Conservation (phyloP, 2,113 vertebrate species). For the Chaenogobius annularis region DNA sequence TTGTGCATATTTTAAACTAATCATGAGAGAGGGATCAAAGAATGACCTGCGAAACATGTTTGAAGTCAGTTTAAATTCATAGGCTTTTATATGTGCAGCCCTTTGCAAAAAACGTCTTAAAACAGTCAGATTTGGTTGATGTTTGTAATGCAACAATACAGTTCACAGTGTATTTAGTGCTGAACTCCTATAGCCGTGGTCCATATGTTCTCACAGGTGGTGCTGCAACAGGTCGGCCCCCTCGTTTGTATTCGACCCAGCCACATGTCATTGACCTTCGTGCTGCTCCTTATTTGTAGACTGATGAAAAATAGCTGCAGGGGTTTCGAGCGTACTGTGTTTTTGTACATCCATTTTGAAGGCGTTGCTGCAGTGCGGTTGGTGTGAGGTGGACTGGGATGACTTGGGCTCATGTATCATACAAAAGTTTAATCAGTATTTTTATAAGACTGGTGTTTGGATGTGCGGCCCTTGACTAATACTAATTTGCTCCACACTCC, state of each 20-base stretch:
- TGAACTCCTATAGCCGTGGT: background rate
- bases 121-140: too few relatives aligned
- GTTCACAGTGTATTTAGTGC: background rate
- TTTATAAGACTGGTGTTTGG: conserved; percentile 3
- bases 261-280: background rate
- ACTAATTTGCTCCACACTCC: conserved; percentile 15
- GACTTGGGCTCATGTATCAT: conserved; percentile 6
- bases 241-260: conserved; percentile 11
- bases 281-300: background rate
- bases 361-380: conserved; percentile 6
- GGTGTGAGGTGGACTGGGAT: conserved; percentile 7
- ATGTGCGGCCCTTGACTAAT: conserved; percentile 5
- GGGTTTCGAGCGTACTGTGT: background rate
- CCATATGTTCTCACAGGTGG: conserved; percentile 2
- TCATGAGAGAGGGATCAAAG: too few relatives aligned
- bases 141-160: too few relatives aligned
- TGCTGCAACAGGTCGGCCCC: background rate
- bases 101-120: too few relatives aligned
- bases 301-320: conserved; percentile 10
- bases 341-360: conserved; percentile 12
- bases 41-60: too few relatives aligned
- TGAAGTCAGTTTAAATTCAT: too few relatives aligned
- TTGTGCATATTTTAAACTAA: too few relatives aligned
- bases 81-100: too few relatives aligned
- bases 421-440: background rate